Evolutionary conservation across 2,113 vertebrate genomes (phyloP).

Genomic region (Ailuropoda melanoleuca): DNA sequence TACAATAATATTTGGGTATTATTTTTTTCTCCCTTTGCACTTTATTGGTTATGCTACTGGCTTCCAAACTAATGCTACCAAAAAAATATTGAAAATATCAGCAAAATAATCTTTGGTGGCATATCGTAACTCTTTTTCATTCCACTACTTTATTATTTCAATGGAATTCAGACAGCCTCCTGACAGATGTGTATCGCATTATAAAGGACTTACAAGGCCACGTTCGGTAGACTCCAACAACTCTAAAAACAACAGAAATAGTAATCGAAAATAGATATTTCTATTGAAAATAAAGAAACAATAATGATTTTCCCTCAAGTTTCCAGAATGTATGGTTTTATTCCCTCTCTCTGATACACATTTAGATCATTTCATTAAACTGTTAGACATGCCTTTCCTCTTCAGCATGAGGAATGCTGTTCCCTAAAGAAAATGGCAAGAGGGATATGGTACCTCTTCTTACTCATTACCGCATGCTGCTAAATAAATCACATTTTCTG

Average conservation of each 20-base stretch:
- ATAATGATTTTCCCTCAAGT: not conserved
- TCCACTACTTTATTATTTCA: not conserved
- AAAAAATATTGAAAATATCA: not conserved
- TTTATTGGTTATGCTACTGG: not conserved
- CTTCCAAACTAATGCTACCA: not conserved
- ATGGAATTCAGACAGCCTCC: not conserved
- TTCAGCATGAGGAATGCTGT: not conserved
- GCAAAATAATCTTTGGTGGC: not conserved
- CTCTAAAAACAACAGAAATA: not conserved
- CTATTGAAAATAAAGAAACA: not conserved
- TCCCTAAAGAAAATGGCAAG: not conserved
- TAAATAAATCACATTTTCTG: slow-evolving; percentile 29
- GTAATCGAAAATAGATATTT: not conserved
- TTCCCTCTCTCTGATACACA: not conserved
- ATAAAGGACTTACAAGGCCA: not conserved
- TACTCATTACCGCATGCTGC: not conserved
- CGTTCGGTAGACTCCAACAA: not conserved
- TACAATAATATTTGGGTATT: not conserved
- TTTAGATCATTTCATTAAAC: not conserved
- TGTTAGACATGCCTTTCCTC: not conserved
- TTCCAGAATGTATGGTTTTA: not conserved
- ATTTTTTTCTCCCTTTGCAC: not conserved
- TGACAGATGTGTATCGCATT: not conserved
- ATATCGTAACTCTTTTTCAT: not conserved
- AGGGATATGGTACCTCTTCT: not conserved